Conservation (phyloP, 2,888 invertebrate species). For the Philaethria dido region DNA sequence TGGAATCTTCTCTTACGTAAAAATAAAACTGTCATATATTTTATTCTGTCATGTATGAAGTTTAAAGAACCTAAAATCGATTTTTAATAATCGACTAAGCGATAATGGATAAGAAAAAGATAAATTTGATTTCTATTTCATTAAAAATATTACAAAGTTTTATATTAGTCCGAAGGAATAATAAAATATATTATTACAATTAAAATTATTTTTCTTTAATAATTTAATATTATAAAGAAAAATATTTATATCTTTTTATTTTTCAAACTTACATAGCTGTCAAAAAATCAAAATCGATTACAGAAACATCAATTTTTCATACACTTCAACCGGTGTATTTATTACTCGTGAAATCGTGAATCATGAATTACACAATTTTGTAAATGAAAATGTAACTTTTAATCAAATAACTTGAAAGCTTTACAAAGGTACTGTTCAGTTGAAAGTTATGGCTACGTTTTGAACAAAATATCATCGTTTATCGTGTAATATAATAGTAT, state of each 20-base stretch:
- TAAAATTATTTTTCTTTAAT: neutral
- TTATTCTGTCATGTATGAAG: no score
- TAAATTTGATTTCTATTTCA: no score
- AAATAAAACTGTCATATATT: neutral
- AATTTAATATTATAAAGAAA: no score
- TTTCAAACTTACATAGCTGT: neutral
- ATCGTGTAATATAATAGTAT: slow-evolving; percentile 21
- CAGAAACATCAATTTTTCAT: neutral
- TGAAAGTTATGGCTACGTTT: neutral
- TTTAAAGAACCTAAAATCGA: neutral
- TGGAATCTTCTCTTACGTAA: neutral
- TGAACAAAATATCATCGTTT: neutral
- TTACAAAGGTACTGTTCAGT: neutral
- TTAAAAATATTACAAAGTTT: no score
- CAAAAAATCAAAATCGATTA: slow-evolving; percentile 8
- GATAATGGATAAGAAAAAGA: neutral
- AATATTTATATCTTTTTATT: neutral
- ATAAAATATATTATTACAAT: no score
- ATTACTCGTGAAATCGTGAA: slow-evolving; percentile 19
- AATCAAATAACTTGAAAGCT: slow-evolving; percentile 3
- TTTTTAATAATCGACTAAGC: neutral
- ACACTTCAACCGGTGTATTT: neutral
- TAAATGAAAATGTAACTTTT: slow-evolving; percentile 42
- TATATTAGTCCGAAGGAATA: neutral
- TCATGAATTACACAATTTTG: slow-evolving; percentile 42